Evolutionary conservation across 2,888 invertebrate genomes (phyloP), one percentile per base, ranked within the genome.

Genomic region (Cepaea hortensis): DNA sequence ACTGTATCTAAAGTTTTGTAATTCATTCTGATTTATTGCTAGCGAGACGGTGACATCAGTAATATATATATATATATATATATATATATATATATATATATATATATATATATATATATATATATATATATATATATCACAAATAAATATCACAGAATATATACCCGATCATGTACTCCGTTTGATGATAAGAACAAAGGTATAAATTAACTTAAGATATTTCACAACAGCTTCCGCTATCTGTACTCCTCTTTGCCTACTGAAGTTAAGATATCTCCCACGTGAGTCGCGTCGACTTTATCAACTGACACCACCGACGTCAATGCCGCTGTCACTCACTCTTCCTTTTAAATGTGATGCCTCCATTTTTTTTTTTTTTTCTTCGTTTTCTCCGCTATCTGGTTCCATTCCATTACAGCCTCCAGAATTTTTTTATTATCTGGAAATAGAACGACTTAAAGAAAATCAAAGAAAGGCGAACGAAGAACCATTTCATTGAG

Each of bases 51-150:
- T 35, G 35, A 1, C 35, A 35, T 35, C 35, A 35, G 35, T 1
- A 35, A 35, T 35, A 35, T 35, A 35, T 35, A 35, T 35, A 35
- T 35, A 35, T 35, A 35, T 35, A 35, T 35, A 35, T 35, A 35
- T 35, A 35, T 35, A 35, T 35, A 65, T 81, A 61, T 81, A 81
- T 81, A 61, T 81, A 81, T 81, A 61, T 81, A 81, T 81, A 61
- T 81, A 81, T 81, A 61, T 81, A 81, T 81, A 61, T 81, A 81
- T 81, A 61, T 81, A 68, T 81, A 61, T 81, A 81, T 81, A 61
- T 81, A 81, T 81, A 61, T 68, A 81, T 68, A 61, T 81, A 65
- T 81, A 61, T 81, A 65, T 81, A 61, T 81, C 35, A 35, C 23
- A 75, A 35, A 77, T 15, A 77, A 35, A 77, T 23, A 77, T 23